These are phyloP conservation scores for Ramphastos sulfuratus DNA, from an alignment of 2,113 vertebrate genomes.

Conservation along the genomic window DNA sequence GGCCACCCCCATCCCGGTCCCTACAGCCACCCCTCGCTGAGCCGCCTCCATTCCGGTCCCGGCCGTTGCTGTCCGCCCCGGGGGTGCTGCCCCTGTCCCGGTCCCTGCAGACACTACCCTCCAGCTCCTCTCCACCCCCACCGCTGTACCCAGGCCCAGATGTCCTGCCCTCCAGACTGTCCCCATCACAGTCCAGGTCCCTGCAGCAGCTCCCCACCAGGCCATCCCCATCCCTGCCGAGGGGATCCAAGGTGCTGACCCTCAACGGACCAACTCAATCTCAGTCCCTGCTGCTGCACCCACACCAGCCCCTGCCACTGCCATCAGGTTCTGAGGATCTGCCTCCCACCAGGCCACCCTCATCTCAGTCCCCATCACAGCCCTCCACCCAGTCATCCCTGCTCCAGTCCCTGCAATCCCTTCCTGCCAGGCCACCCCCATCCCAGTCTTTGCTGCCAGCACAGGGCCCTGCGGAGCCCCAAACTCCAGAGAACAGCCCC, in stretches of 20 bases:
- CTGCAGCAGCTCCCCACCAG: constrained; percentile 35
- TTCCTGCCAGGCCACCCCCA: neutral
- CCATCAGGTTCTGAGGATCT: neutral
- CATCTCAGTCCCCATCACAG: neutral
- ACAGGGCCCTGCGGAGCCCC: accelerated
- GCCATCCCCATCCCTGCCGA: neutral
- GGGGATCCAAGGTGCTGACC: neutral
- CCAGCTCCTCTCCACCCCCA: neutral
- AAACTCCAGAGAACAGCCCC: neutral
- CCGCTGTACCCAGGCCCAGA: neutral
- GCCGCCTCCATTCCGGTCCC: neutral
- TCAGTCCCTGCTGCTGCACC: neutral
- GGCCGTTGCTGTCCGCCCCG: neutral
- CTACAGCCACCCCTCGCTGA: neutral
- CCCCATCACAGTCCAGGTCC: neutral
- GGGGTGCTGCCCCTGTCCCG: neutral
- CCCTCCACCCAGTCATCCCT: neutral
- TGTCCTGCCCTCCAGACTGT: neutral
- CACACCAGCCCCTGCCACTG: neutral
- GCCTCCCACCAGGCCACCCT: neutral
- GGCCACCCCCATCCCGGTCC: neutral
- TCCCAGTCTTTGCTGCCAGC: neutral
- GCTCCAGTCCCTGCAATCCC: neutral
- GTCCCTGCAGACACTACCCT: neutral
- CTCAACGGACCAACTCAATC: neutral